Evolutionary conservation across 2,113 vertebrate species (phyloP), one percentile per base, ranked within the genome.

Genomic region (Varanus salvator): DNA sequence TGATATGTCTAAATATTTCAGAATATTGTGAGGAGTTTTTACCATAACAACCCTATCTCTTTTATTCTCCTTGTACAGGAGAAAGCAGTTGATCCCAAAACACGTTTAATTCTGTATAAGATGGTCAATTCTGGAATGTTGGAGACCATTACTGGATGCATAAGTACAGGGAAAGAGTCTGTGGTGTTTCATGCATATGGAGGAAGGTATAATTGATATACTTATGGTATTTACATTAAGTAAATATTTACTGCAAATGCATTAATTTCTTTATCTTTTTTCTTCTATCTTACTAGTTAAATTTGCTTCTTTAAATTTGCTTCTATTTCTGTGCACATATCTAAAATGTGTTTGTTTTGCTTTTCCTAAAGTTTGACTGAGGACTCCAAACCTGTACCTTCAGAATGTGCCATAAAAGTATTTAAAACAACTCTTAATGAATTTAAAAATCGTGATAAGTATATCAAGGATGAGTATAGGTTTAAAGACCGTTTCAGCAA

Each of bases 351-450:
- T 83, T 90, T 88, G 4, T 74, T n/a, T 90, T 88, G 52, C 85
- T 83, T 72, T 75, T 52, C 0, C 52, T 86, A 19, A 86, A 98
- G 98, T 27, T 88, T 97, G 96, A 96, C 87, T 86, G 97, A 97
- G 93, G 96, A 98, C 93, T 97, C 97, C 92, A 97, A 97, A 96
- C 92, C 96, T 27, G 95, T 99, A 77, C 98, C 99, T 12, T 85
- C 96, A 29, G 99, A 99, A 87, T 98, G 98, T 95, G 99, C 99
- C 69, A 97, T 99, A 93, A 99, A 99, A 95, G 99, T 99, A 31
- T 99, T 98, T 94, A 99, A 99, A 96, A 99, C 99, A 17, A 99
- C 99, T 3, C 97, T 99, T 69, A 99, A 99, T 95, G 99, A 99
- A 94, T 99, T 99, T 96, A 99, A 97, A 97, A 99, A 99, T 96